Evolutionary conservation across 2,113 vertebrate genomes (phyloP).

Genomic region (Corapipo altera): DNA sequence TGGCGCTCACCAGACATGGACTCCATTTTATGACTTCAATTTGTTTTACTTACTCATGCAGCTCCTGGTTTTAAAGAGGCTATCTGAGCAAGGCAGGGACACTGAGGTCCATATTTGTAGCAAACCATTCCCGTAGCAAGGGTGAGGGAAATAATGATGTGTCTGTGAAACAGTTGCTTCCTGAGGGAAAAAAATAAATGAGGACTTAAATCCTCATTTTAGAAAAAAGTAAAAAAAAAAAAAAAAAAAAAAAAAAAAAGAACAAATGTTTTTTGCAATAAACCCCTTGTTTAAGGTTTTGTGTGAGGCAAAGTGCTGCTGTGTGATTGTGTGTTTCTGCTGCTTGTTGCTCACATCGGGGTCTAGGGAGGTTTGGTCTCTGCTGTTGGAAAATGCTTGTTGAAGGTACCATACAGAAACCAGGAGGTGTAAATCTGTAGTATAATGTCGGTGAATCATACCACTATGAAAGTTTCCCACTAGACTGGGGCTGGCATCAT

Average conservation of each 20-base stretch:
- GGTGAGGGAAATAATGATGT: neutral
- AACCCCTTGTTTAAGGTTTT: neutral
- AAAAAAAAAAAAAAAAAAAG: neutral
- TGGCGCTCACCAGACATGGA: neutral
- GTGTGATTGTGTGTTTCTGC: neutral
- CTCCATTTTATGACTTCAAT: neutral
- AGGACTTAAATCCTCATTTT: neutral
- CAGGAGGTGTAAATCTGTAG: neutral
- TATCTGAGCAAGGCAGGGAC: neutral
- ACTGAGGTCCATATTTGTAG: fast-evolving
- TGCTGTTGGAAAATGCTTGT: neutral
- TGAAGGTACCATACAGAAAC: neutral
- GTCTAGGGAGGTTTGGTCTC: neutral
- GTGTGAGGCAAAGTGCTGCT: fast-evolving
- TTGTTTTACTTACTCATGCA: neutral
- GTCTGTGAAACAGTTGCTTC: neutral
- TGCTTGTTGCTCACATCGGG: neutral
- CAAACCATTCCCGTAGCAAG: neutral
- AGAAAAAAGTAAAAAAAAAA: neutral
- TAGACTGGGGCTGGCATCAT: neutral
- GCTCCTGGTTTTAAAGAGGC: neutral
- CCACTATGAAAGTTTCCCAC: fast-evolving
- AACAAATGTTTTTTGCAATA: neutral
- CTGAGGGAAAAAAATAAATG: fast-evolving
- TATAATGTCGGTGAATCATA: neutral